These are phyloP conservation scores for Apomyelois bistriatella DNA, from an alignment of 2,888 invertebrate species.

Conservation along the genomic window DNA sequence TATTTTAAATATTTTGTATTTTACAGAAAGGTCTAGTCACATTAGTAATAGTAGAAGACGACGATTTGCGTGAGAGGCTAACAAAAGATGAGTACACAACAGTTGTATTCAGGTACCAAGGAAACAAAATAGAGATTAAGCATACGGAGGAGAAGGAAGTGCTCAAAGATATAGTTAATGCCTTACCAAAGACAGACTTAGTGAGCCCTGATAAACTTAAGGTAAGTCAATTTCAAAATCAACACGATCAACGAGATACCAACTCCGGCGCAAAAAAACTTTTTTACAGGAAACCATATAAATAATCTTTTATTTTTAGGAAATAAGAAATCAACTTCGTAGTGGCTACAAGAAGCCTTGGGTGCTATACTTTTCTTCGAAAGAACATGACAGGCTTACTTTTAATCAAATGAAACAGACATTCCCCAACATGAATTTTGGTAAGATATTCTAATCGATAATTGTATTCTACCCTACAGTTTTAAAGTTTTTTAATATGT, in stretches of 20 bases:
- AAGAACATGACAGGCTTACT: constrained; percentile 40
- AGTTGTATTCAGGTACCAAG: constrained; percentile 50
- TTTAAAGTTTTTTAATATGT: too few species aligned
- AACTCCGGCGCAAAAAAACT: too few species aligned
- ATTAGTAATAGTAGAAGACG: constrained; percentile 49
- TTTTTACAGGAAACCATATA: neutral
- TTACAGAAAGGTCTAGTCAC: constrained; percentile 54
- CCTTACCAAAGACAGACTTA: constrained; percentile 46
- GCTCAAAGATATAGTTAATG: constrained; percentile 44
- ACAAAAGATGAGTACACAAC: constrained; percentile 43
- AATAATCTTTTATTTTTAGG: constrained; percentile 33
- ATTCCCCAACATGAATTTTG: constrained; percentile 80
- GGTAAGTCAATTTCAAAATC: constrained; percentile 32
- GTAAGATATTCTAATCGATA: constrained; percentile 31
- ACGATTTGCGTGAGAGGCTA: constrained; percentile 43
- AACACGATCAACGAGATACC: too few species aligned
- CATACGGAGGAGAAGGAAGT: constrained; percentile 52
- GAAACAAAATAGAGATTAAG: constrained; percentile 41
- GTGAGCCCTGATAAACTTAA: constrained; percentile 52
- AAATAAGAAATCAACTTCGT: constrained; percentile 52
- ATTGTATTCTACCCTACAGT: too few species aligned
- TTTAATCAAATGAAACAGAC: constrained; percentile 73
- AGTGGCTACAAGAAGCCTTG: constrained; percentile 42
- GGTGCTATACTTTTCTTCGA: constrained; percentile 54
- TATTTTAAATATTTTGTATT: too few species aligned